A percentile compares a stretch with the other conserved stretches of the same genome.
These are phyloP conservation scores for Pimephales promelas DNA, from an alignment of 2,113 vertebrate species.

Conservation along the genomic window DNA sequence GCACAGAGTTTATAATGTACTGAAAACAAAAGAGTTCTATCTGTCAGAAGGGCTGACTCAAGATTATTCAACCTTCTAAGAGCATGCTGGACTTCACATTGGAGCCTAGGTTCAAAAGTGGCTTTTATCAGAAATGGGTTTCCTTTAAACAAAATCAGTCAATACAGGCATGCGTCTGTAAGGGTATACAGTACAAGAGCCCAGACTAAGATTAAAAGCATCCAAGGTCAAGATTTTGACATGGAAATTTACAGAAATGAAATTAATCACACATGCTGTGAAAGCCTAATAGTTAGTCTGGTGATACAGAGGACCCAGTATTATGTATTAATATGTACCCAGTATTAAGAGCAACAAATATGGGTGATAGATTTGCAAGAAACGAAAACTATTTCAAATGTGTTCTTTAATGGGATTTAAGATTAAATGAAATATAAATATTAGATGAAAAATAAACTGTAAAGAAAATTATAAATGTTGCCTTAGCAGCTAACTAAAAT, in stretches of 20 bases:
- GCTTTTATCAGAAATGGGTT: neutral
- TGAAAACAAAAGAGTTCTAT: neutral
- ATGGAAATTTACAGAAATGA: neutral
- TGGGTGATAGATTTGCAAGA: neutral
- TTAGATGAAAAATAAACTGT: neutral
- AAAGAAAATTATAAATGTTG: neutral
- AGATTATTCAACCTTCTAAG: neutral
- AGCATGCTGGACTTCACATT: slow-evolving; percentile 8
- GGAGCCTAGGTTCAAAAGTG: neutral
- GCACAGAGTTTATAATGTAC: neutral
- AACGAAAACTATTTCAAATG: neutral
- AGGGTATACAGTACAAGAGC: too few species aligned
- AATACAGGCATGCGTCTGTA: neutral
- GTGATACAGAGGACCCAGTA: neutral
- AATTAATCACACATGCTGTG: neutral
- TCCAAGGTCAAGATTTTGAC: slow-evolving; percentile 14
- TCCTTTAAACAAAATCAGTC: neutral
- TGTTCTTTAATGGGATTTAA: neutral
- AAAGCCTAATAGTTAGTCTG: neutral
- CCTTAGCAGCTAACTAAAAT: neutral
- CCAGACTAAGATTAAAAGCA: neutral
- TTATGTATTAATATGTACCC: neutral
- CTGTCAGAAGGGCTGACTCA: neutral
- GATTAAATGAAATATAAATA: neutral
- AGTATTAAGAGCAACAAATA: neutral